Evolutionary conservation across 2,113 vertebrate species (phyloP), one percentile per base, ranked within the genome.

Genomic region (Ceyx cyanopectus): DNA sequence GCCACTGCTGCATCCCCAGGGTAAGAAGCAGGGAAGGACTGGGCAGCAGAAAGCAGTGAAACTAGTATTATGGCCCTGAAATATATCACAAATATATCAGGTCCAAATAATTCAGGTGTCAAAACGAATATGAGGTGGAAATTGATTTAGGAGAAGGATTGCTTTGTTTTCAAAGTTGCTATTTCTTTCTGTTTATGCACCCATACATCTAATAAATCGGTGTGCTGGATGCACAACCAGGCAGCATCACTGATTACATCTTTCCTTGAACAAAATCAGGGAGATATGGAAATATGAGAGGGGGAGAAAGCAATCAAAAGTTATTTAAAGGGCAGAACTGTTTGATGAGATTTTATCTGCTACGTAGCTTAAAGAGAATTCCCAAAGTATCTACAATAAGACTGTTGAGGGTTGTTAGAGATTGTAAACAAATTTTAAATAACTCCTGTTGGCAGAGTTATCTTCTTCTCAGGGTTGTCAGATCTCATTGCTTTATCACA

Each of bases 141-240:
- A 81, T 84, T 87, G 4, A 73, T 81, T 78, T 74, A 90, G 69
- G 1, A 0, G 81, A 74, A 54, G 60, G 58, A 56, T 8, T 89
- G 88, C 43, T 92, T 94, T 87, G 60, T 96, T 96, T 97, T 72
- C 7, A 0, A 68, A 86, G 58, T 37, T 29, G 40, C 14, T 48
- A 18, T 90, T 84, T 90, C 85, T 87, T 83, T 95, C 76, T 96
- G 65, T 74, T 81, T 89, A 89, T 78, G 81, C 69, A 68, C 11
- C 32, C 81, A 83, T 46, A 70, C 51, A 60, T 69, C 16, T 87
- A 90, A 90, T 50, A 85, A 89, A 91, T 92, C 93, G 97, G 73
- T 96, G 90, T 96, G 94, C 48, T 95, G 92, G 86, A 89, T 83
- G 74, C 80, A 80, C 56, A 90, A 65, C 46, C 50, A 90, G 48